phyloP scores from a whole-genome alignment of 2,888 invertebrate genomes.

The Hyposoter didymator region DNA sequence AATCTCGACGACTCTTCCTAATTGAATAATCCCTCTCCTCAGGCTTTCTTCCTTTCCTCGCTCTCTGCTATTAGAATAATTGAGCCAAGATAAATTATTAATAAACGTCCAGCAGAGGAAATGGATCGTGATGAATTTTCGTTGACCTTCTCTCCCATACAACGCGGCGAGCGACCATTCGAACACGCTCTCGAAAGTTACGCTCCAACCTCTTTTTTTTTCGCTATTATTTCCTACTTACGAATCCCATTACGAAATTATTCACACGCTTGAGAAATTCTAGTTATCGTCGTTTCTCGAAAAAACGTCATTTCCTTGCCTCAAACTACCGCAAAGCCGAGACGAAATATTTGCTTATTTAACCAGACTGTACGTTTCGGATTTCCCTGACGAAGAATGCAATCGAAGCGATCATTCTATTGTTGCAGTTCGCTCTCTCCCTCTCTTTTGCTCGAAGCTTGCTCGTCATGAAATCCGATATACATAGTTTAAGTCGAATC shows the following conservation, averaged over 20 bases:
- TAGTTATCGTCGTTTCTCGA: not conserved
- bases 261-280: not conserved
- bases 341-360: not conserved
- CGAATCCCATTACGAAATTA: not conserved
- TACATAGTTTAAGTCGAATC: slow-evolving; percentile 35
- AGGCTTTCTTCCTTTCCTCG: not conserved
- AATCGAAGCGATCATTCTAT: slow-evolving; percentile 1
- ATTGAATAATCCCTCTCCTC: slow-evolving; percentile 51
- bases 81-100: slow-evolving; percentile 14
- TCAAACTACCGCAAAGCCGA: not conserved
- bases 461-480: slow-evolving; percentile 36
- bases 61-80: slow-evolving; percentile 44
- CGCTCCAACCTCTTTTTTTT: not conserved
- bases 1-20: slow-evolving; percentile 52
- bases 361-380: slow-evolving; percentile 10
- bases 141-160: not conserved
- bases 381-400: slow-evolving; percentile 15
- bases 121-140: slow-evolving; percentile 16
- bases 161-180: slow-evolving; percentile 1
- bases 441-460: slow-evolving; percentile 1
- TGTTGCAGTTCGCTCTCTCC: not conserved
- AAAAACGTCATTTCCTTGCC: not conserved
- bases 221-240: not conserved
- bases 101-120: not conserved
- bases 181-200: not conserved